Percentiles rank a stretch among this genome's conserved stretches.
These are phyloP conservation scores for Drosophila neocordata DNA, from an alignment of 1,140 invertebrate species.

Conservation along the genomic window DNA sequence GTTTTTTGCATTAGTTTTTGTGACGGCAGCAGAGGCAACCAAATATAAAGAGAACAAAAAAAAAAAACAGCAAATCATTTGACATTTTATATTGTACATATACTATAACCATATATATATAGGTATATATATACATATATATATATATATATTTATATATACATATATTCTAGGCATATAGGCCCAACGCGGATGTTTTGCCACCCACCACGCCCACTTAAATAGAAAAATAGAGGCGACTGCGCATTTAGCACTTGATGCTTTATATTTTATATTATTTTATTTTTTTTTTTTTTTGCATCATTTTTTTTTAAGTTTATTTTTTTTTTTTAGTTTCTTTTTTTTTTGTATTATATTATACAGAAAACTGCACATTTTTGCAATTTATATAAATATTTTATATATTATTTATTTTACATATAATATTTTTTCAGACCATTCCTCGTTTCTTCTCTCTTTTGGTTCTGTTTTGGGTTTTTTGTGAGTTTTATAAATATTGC, in stretches of 20 bases:
- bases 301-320: background rate
- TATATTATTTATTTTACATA: conserved; percentile 78
- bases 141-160: conserved; percentile 34
- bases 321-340: background rate
- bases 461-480: conserved; percentile 37
- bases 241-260: conserved; percentile 68
- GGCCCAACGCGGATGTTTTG: background rate
- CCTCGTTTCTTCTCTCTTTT: conserved; percentile 25
- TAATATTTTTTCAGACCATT: conserved; percentile 51
- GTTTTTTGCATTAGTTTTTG: conserved; percentile 76
- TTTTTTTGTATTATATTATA: conserved; percentile 10
- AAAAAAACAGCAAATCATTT: conserved; percentile 55
- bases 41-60: conserved; percentile 12
- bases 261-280: conserved; percentile 61
- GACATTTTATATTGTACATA: conserved; percentile 66
- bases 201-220: conserved; percentile 31
- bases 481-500: conserved; percentile 71
- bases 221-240: conserved; percentile 77
- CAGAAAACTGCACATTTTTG: conserved; percentile 63
- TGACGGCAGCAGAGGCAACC: conserved; percentile 30
- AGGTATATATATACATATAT: conserved; percentile 30
- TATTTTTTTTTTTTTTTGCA: background rate
- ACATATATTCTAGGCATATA: conserved; percentile 18
- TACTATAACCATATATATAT: conserved; percentile 46
- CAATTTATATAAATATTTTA: conserved; percentile 81